Conservation (phyloP, 1,140 invertebrate genomes). For the Heliothis subflexa region DNA sequence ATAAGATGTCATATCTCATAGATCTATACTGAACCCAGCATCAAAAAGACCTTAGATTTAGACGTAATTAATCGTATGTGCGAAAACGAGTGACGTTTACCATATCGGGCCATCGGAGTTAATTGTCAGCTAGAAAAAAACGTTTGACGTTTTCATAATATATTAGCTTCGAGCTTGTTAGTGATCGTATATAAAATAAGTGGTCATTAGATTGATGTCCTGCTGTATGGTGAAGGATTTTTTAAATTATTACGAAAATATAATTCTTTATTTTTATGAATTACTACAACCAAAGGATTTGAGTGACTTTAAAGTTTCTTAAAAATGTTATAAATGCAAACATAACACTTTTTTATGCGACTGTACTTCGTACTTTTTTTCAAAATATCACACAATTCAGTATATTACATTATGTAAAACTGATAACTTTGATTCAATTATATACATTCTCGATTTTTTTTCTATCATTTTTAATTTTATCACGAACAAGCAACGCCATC, state of each 20-base stretch:
- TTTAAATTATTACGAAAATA: too few relatives aligned
- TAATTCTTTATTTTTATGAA: too few relatives aligned
- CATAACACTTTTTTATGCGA: too few relatives aligned
- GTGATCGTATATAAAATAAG: neutral
- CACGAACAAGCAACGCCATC: too few relatives aligned
- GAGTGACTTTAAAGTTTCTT: too few relatives aligned
- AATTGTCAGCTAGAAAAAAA: constrained; percentile 8
- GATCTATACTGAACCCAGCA: neutral
- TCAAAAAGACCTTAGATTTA: constrained; percentile 8
- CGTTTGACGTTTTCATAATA: constrained; percentile 2
- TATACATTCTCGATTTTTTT: neutral
- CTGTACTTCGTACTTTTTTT: too few relatives aligned
- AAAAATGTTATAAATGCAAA: too few relatives aligned
- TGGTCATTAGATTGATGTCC: neutral
- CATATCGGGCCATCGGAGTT: constrained; percentile 2
- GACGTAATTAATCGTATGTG: constrained; percentile 45
- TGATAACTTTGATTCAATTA: neutral
- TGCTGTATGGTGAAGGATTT: neutral
- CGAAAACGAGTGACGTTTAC: constrained; percentile 34
- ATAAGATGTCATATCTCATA: too few relatives aligned
- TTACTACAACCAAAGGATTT: too few relatives aligned
- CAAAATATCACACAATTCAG: too few relatives aligned
- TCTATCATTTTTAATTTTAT: too few relatives aligned
- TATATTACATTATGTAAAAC: too few relatives aligned
- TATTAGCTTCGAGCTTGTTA: constrained; percentile 8